Evolutionary conservation across 2,888 invertebrate species (phyloP).

Genomic region (Thereva unica): DNA sequence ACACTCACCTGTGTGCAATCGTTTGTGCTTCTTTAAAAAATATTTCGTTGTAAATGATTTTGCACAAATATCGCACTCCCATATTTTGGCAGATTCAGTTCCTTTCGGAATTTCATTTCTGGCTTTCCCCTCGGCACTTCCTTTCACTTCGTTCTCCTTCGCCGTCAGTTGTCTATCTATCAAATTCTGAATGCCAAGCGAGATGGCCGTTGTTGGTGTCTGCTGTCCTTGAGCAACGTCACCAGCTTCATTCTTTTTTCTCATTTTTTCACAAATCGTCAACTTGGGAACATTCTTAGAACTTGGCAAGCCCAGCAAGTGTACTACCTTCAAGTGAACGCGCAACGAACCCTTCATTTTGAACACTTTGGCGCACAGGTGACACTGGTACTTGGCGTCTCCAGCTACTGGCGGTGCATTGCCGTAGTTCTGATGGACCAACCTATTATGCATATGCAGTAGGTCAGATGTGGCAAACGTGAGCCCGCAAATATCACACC

Average conservation of each 20-base stretch:
- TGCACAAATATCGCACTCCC: conserved; percentile 83
- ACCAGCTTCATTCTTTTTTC: neutral
- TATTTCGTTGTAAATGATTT: conserved; percentile 88
- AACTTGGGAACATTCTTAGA: conserved; percentile 46
- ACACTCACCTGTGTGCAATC: conserved; percentile 76
- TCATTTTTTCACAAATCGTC: conserved; percentile 34
- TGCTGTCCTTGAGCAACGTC: too few species aligned
- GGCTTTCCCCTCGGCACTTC: neutral
- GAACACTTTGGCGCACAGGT: conserved; percentile 77
- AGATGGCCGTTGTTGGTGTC: too few species aligned
- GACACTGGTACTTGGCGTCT: conserved; percentile 67
- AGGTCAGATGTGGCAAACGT: conserved; percentile 72
- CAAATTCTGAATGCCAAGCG: too few species aligned
- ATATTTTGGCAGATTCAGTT: conserved; percentile 70
- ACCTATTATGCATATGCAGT: conserved; percentile 73
- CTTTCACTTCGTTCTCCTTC: neutral
- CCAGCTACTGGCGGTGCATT: conserved; percentile 33
- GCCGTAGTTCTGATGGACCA: conserved; percentile 64
- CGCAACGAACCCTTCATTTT: conserved; percentile 81
- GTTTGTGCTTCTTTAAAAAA: conserved; percentile 85
- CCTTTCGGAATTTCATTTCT: conserved; percentile 6
- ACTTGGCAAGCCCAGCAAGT: conserved; percentile 57
- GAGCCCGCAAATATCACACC: conserved; percentile 73
- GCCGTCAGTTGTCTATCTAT: neutral
- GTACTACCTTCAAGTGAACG: conserved; percentile 80